These are phyloP conservation scores for Myanophis thanlyinensis DNA, from an alignment of 2,113 vertebrate genomes.

Conservation along the genomic window DNA sequence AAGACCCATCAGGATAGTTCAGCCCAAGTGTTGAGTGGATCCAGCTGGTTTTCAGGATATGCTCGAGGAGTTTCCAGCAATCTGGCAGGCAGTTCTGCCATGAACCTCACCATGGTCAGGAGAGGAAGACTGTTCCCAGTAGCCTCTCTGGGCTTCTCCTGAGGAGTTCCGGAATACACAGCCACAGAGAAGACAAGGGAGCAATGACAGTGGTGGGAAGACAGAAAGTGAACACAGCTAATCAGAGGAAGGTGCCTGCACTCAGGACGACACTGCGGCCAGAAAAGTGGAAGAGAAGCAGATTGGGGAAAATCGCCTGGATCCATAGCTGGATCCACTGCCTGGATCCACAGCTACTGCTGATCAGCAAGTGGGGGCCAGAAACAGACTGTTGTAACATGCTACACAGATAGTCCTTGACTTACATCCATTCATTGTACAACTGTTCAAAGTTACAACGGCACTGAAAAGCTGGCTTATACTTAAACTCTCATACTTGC, in stretches of 20 bases:
- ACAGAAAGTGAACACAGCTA: not conserved
- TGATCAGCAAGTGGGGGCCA: too few species aligned
- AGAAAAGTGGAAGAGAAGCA: not conserved
- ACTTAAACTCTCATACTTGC: too few species aligned
- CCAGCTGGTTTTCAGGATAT: not conserved
- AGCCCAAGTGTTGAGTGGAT: not conserved
- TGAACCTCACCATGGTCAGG: not conserved
- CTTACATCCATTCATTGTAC: too few species aligned
- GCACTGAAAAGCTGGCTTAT: too few species aligned
- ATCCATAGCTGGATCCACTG: too few species aligned
- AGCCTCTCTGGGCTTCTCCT: not conserved
- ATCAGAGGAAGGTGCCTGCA: not conserved
- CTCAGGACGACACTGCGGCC: not conserved
- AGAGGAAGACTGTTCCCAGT: not conserved
- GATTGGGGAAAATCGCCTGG: too few species aligned
- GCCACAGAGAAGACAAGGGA: not conserved
- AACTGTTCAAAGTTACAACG: too few species aligned
- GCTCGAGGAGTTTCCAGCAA: not conserved
- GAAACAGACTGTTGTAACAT: too few species aligned
- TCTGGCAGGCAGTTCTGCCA: not conserved
- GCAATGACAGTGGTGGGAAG: not conserved
- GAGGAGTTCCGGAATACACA: not conserved
- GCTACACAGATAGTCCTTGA: too few species aligned
- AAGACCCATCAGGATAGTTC: not conserved
- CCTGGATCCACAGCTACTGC: too few species aligned